Conservation (phyloP, 2,113 vertebrate species). For the Phaethornis superciliosus region DNA sequence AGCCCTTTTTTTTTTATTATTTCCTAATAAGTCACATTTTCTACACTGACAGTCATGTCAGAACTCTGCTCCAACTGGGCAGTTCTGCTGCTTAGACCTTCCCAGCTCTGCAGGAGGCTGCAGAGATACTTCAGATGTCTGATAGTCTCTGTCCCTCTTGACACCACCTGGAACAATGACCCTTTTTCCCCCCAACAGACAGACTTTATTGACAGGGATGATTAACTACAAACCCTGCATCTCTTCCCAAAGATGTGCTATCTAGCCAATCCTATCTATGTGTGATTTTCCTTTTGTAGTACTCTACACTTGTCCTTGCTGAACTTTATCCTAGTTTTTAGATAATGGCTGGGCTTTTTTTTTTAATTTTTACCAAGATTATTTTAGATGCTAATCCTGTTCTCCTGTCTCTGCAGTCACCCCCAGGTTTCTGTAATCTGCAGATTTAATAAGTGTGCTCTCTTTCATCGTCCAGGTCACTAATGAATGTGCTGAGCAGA, state of each 20-base stretch:
- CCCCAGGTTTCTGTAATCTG: background rate
- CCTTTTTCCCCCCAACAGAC: background rate
- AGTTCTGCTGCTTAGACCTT: background rate
- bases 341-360: background rate
- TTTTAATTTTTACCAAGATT: background rate
- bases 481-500: constrained; percentile 51
- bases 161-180: background rate
- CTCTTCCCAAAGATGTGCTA: background rate
- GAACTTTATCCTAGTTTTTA: constrained; percentile 4
- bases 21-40: background rate
- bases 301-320: background rate
- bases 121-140: background rate
- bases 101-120: background rate
- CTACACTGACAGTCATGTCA: background rate
- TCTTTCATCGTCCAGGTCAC: background rate
- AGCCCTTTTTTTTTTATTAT: background rate
- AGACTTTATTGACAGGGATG: background rate
- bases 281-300: background rate
- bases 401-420: background rate
- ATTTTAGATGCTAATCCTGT: constrained; percentile 29
- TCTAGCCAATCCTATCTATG: background rate
- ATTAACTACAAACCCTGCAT: background rate
- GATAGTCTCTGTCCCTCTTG: background rate
- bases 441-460: constrained; percentile 8
- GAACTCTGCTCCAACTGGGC: background rate